phyloP scores from a whole-genome alignment of 2,797 vertebrate genomes.

The Crypturellus tataupa region DNA sequence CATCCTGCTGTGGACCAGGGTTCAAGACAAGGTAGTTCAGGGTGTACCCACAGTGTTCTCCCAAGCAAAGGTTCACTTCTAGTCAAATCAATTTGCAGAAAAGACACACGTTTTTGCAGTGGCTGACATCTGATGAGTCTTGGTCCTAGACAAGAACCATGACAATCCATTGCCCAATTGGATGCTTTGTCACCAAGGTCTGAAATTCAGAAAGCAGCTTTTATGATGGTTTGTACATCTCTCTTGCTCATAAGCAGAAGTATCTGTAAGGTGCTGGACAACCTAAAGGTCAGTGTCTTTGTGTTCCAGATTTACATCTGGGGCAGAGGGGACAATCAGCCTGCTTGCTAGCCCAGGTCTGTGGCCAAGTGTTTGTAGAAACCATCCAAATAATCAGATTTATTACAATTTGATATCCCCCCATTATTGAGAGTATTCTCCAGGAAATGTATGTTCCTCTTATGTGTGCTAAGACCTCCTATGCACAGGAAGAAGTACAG shows the following conservation, averaged over 20 bases:
- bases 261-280: slow-evolving; percentile 17
- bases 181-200: neutral
- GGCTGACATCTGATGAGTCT: neutral
- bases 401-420: slow-evolving; percentile 1
- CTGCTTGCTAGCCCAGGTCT: neutral
- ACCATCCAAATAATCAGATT: slow-evolving; percentile 11
- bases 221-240: neutral
- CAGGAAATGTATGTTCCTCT: neutral
- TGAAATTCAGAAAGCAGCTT: slow-evolving; percentile 10
- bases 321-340: neutral
- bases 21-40: neutral
- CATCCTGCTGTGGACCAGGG: neutral
- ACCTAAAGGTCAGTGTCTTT: slow-evolving; percentile 11
- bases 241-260: neutral
- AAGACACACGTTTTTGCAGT: neutral
- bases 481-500: neutral
- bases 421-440: neutral
- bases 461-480: neutral
- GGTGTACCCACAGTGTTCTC: neutral
- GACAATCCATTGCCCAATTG: too few relatives aligned
- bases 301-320: neutral
- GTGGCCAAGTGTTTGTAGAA: slow-evolving; percentile 8
- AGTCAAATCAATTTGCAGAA: neutral
- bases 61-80: neutral
- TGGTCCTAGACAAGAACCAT: neutral